Conservation (phyloP, 2,888 invertebrate genomes). For the Stenodera caucasica region DNA sequence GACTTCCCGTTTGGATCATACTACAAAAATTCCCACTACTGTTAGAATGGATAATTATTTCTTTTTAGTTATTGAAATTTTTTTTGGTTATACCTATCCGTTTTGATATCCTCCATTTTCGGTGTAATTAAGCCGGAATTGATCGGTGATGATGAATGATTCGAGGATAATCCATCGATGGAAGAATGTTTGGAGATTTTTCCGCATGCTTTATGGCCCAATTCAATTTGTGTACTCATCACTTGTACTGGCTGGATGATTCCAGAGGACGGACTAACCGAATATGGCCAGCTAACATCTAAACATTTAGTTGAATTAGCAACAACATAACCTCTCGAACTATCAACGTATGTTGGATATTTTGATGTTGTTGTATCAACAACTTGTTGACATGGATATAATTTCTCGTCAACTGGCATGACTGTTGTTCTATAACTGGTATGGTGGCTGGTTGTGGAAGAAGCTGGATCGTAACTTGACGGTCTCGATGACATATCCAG, state of each 20-base stretch:
- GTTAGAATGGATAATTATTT: conserved; percentile 33
- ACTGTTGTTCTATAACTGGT: conserved; percentile 51
- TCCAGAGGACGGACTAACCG: conserved; percentile 57
- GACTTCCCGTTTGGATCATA: conserved; percentile 37
- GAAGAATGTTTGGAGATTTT: conserved; percentile 50
- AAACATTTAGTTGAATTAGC: conserved; percentile 55
- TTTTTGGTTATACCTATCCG: conserved; percentile 45
- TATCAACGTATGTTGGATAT: conserved; percentile 61
- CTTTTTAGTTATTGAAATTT: conserved; percentile 1
- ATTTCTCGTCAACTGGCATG: conserved; percentile 60
- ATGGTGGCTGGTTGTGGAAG: conserved; percentile 55
- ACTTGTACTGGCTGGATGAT: conserved; percentile 57
- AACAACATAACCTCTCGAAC: conserved; percentile 60
- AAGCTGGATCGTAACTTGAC: conserved; percentile 61
- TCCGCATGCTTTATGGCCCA: conserved; percentile 44
- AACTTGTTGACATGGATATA: conserved; percentile 65
- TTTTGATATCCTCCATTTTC: conserved; percentile 64
- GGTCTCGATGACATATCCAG: conserved; percentile 72
- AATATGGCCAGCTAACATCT: conserved; percentile 58
- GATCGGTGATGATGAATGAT: conserved; percentile 66
- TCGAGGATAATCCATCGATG: conserved; percentile 60
- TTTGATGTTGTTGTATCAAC: conserved; percentile 63
- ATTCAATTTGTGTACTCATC: conserved; percentile 47
- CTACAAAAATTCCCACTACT: conserved; percentile 30
- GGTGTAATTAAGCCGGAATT: conserved; percentile 62